Base-by-base conservation (phyloP, 2,797 vertebrate species). In the Coracias cyanogaster region DNA sequence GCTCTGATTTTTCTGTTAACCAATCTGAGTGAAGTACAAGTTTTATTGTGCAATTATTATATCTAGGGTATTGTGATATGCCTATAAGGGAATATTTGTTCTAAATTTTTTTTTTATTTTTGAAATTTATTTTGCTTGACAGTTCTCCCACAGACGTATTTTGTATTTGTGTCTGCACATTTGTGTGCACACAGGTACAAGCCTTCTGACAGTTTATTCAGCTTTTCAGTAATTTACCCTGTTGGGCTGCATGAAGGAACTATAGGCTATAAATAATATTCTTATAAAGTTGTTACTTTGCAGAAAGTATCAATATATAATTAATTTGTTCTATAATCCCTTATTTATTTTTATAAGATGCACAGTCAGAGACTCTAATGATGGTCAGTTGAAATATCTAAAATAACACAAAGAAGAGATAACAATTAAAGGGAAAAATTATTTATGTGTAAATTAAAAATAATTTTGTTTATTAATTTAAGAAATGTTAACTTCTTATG, bases 161-260 rank as follows among this genome's bases (percentile, higher is more conserved):
- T 72, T 57, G 24, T 77, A 33, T 81, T 92, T 89, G 24, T 77
- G 24, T 66, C n/a, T 37, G 18, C 20, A 58, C 13, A 29, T 46
- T 60, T 82, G 13, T 39, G 31, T 65, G 57, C 26, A 45, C 37
- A 62, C 29, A 8, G 31, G 39, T 66, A 29, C 15, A 54, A 72
- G 43, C 33, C 43, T 76, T 81, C n/a, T 86, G 54, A 57, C 48
- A 46, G 39, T 41, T 84, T 78, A 73, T 86, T 90, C 29, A 90
- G 33, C 21, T 86, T 76, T 83, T 70, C 60, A 58, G 26, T 90
- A 20, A 55, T 69, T 67, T 77, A 77, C 7, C 28, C 64, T 79
- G 10, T 60, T 45, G 54, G 29, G 46, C 71, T 82, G 10, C 66
- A 52, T 31, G 77, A n/a, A 26, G 21, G 25, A 82, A 76, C 33